Base-by-base conservation (phyloP, 1,140 invertebrate species). In the Drosophila kikkawai region DNA sequence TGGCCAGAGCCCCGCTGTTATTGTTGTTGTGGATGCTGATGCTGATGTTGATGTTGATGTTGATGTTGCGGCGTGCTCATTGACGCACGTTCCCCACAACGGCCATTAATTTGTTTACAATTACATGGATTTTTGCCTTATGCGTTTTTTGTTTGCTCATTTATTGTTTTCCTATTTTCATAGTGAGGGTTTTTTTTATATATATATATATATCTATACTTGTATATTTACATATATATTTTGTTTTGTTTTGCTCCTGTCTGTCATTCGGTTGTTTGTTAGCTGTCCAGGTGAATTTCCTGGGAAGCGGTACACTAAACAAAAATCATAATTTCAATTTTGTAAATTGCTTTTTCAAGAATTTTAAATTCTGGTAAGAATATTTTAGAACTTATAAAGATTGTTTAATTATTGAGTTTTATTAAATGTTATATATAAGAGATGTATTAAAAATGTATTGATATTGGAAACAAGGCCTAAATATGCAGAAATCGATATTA, bases 31-130 rank as follows among this genome's bases (percentile, higher is more conserved):
- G 41, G 37, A 34, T 47, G 36, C 47, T 29, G 47, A 7, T 19
- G 42, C n/a, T 44, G 42, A 9, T 29, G 48, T 7, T 66, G 41
- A 45, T 65, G 60, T 42, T 68, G 32, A 37, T 73, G 67, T 70
- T 78, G 51, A 73, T 79, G 75, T 63, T 71, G 75, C 50, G 66
- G 76, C 75, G 17, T 78, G 75, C 75, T 78, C 75, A 79, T 79
- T 79, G 75, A 79, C 76, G 66, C 75, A 63, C 67, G 32, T 63
- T 64, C 47, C 58, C 76, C 76, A 79, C 76, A 79, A 79, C 64
- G 58, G 75, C 75, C 76, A 79, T 79, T 79, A 79, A 79, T 79
- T 79, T 79, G 67, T 79, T 79, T 79, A 79, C 66, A 71, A 79
- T 79, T 79, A 79, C 76, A 79, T 71, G 67, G 75, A 79, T 71